A percentile compares a stretch with the other conserved stretches of the same genome.
Evolutionary conservation across 2,888 invertebrate species (phyloP).

Genomic region (Diaprepes abbreviatus): DNA sequence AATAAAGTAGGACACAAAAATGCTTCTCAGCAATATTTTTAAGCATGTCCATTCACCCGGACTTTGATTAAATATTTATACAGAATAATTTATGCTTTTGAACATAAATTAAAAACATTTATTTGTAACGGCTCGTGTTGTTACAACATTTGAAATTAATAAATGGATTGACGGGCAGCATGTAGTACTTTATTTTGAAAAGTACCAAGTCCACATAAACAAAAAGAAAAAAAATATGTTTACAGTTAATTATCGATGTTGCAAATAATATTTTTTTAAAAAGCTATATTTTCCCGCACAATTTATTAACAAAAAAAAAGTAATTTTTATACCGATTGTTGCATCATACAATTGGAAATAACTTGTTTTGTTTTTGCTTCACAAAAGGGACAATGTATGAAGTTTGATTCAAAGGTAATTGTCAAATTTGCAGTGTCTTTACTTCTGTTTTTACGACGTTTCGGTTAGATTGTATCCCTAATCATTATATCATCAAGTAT

Average conservation of each 20-base stretch:
- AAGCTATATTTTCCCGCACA: neutral
- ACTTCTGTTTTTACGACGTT: too few species aligned
- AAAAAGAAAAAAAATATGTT: constrained; percentile 1
- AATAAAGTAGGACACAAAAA: constrained; percentile 21
- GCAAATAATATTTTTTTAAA: neutral
- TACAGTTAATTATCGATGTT: neutral
- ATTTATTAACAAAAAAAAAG: too few species aligned
- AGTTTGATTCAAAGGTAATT: too few species aligned
- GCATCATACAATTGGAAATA: too few species aligned
- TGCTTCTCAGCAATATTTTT: constrained; percentile 28
- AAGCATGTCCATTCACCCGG: constrained; percentile 30
- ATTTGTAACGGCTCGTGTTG: constrained; percentile 7
- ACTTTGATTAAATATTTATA: constrained; percentile 29
- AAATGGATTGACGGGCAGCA: constrained; percentile 6
- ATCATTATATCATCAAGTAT: too few species aligned
- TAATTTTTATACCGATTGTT: too few species aligned
- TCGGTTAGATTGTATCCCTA: too few species aligned
- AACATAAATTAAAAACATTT: constrained; percentile 23
- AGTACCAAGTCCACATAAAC: neutral
- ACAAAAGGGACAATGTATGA: too few species aligned
- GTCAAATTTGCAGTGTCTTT: too few species aligned
- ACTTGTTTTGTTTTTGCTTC: too few species aligned
- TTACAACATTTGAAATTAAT: constrained; percentile 19
- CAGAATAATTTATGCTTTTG: constrained; percentile 16
- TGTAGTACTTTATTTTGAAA: constrained; percentile 3